These are phyloP conservation scores for Melieria omissa DNA, from an alignment of 2,888 invertebrate genomes.

Conservation along the genomic window DNA sequence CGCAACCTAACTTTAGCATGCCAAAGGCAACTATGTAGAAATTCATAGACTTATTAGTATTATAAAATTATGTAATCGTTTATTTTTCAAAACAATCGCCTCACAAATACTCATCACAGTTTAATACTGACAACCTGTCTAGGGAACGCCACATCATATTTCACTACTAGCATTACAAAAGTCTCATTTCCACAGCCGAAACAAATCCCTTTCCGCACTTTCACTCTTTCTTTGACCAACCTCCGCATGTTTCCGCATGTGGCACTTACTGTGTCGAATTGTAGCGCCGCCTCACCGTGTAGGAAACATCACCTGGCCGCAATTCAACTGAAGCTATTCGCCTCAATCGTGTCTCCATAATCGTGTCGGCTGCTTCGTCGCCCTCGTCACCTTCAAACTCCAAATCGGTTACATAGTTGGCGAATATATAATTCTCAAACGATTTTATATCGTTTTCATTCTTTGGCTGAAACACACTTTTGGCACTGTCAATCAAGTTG, in stretches of 20 bases:
- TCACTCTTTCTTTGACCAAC: no score
- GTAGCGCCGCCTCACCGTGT: constrained; percentile 21
- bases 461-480: constrained; percentile 47
- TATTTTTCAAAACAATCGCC: no score
- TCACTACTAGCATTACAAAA: no score
- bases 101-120: no score
- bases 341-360: constrained; percentile 8
- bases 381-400: constrained; percentile 24
- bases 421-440: constrained; percentile 47
- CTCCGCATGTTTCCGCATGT: not conserved
- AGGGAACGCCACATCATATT: no score
- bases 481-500: constrained; percentile 48
- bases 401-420: constrained; percentile 45
- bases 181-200: no score
- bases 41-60: no score
- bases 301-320: constrained; percentile 41
- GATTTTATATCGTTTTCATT: constrained; percentile 46
- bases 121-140: no score
- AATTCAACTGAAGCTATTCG: constrained; percentile 39
- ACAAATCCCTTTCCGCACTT: no score
- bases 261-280: constrained; percentile 30
- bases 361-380: not conserved
- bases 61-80: no score
- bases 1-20: no score
- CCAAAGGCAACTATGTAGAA: no score